These are phyloP conservation scores for Platyura marginata DNA, from an alignment of 1,140 invertebrate species.

Conservation along the genomic window DNA sequence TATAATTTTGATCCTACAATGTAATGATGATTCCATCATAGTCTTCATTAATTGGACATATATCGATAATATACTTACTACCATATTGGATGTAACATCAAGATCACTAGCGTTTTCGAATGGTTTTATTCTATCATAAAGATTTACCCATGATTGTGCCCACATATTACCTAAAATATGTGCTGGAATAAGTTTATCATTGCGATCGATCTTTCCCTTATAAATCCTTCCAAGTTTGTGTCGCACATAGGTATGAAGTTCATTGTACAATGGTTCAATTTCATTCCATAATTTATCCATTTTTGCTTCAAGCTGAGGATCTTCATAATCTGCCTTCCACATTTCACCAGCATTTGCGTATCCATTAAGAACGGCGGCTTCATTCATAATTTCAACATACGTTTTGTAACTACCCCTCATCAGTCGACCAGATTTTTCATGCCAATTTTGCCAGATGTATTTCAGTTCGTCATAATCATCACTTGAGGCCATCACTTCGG, in stretches of 20 bases:
- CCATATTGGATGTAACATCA: neutral
- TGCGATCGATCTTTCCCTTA: conserved; percentile 18
- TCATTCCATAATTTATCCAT: conserved; percentile 28
- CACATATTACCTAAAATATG: conserved; percentile 42
- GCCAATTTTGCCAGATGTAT: conserved; percentile 60
- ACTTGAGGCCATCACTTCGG: conserved; percentile 40
- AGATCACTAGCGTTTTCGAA: conserved; percentile 31
- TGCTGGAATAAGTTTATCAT: conserved; percentile 21
- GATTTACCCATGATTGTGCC: conserved; percentile 58
- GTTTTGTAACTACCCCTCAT: conserved; percentile 45
- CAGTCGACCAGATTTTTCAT: conserved; percentile 47
- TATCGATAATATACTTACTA: neutral
- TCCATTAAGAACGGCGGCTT: conserved; percentile 64
- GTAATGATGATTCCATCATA: conserved; percentile 6
- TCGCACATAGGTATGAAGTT: conserved; percentile 42
- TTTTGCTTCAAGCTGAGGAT: conserved; percentile 24
- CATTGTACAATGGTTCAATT: conserved; percentile 36
- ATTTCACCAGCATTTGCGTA: conserved; percentile 24
- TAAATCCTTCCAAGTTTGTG: conserved; percentile 30
- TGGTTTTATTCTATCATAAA: conserved; percentile 46
- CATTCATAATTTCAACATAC: conserved; percentile 57
- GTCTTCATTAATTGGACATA: neutral
- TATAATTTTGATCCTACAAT: conserved; percentile 15
- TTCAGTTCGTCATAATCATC: conserved; percentile 52
- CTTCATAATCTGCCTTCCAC: conserved; percentile 38